A percentile compares a stretch with the other conserved stretches of the same genome.
These are phyloP conservation scores for Epinephelus cyanopodus DNA, from an alignment of 2,113 vertebrate genomes.

Conservation along the genomic window DNA sequence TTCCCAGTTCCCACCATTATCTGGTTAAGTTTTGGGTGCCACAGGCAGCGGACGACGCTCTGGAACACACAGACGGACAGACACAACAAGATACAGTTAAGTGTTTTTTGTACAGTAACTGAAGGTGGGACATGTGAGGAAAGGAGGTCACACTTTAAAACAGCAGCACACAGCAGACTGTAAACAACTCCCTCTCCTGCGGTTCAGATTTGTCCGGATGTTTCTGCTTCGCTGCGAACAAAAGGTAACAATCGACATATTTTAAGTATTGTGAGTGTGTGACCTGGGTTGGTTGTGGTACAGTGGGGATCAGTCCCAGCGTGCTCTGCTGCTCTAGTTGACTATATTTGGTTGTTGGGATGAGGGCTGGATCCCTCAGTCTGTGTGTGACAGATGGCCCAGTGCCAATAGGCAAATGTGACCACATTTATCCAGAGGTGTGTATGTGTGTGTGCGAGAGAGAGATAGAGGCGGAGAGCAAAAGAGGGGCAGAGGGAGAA, in stretches of 20 bases:
- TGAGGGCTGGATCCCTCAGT: slow-evolving; percentile 77
- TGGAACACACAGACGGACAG: slow-evolving; percentile 73
- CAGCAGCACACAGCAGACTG: background rate
- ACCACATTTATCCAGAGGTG: slow-evolving; percentile 77
- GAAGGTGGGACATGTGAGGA: background rate
- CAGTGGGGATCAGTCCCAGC: slow-evolving; percentile 58
- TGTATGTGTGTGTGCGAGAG: slow-evolving; percentile 42
- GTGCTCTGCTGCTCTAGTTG: slow-evolving; percentile 76
- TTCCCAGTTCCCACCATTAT: slow-evolving; percentile 97
- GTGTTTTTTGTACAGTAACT: background rate
- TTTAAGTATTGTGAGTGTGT: slow-evolving; percentile 50
- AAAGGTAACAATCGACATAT: slow-evolving; percentile 26
- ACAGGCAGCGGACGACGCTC: slow-evolving; percentile 97
- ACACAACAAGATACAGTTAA: background rate
- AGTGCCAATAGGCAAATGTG: slow-evolving; percentile 80
- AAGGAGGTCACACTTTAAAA: slow-evolving; percentile 12
- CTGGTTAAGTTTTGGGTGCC: slow-evolving; percentile 99
- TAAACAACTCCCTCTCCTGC: slow-evolving; percentile 1
- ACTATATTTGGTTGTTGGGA: slow-evolving; percentile 87
- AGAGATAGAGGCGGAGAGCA: slow-evolving; percentile 3
- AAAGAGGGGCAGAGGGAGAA: slow-evolving; percentile 32
- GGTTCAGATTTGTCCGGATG: background rate
- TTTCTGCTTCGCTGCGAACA: slow-evolving; percentile 1
- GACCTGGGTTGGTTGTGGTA: slow-evolving; percentile 57
- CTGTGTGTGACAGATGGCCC: slow-evolving; percentile 84